Base-by-base conservation (phyloP, 2,797 vertebrate genomes). In the Cottoperca gobio region DNA sequence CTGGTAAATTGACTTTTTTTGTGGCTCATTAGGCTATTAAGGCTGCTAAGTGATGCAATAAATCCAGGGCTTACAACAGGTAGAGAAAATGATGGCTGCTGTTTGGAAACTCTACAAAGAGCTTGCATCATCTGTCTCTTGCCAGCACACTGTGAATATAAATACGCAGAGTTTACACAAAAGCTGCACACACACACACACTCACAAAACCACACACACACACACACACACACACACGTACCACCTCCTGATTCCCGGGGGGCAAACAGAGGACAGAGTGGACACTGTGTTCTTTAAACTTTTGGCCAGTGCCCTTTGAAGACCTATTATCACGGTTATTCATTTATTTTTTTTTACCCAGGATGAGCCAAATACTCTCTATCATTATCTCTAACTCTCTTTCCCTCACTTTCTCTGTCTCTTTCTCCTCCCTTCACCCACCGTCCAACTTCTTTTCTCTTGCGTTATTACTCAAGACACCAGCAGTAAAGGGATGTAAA, bases 231-330 rank as follows among this genome's bases (percentile, higher is more conserved):
- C 65, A 79, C 73, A 78, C 66, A 72, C 12, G 52, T 66, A 83
- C 87, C 80, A 74, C 79, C 82, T 76, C 72, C 78, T 78, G 81
- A 72, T 76, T 85, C 48, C 59, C 2, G 46, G 57, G 81, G 81
- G 83, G 83, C 88, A 91, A 59, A 79, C 76, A 70, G 85, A 89
- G 88, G 90, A 90, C 91, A 88, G 75, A 83, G 76, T 70, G 88
- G 88, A 93, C 89, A 76, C 73, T 64, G 82, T 92, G 89, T 92
- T 92, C 91, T 90, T 71, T 92, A 89, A 91, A 90, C 88, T 77
- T 89, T 86, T 86, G 83, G 73, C 85, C 81, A 83, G 79, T 89
- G 83, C 55, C 76, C 86, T 91, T 89, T 90, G 73, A 90, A 77
- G 81, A 86, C 59, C 77, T 74, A 60, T 73, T 74, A 73, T 84